Evolutionary conservation across 1,140 invertebrate genomes (phyloP).

Genomic region (Drosophila pruinosa): DNA sequence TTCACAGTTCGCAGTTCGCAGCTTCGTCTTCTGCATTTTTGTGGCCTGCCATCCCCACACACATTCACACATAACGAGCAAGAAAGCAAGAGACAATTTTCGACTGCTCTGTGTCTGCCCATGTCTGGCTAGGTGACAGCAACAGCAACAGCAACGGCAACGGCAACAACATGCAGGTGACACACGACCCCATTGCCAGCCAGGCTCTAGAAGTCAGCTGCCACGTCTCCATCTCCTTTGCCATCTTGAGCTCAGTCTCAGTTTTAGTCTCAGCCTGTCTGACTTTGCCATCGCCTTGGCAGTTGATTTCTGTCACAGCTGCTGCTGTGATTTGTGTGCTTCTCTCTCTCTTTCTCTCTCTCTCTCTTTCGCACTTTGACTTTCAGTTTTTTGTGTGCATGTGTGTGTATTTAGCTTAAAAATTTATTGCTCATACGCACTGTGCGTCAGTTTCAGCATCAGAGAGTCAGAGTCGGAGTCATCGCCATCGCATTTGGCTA

Average conservation of each 20-base stretch:
- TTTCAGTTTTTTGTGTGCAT: conserved; percentile 27
- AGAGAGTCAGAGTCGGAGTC: neutral
- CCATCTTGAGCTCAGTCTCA: neutral
- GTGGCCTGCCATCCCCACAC: conserved; percentile 55
- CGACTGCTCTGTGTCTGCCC: conserved; percentile 4
- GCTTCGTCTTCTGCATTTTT: conserved; percentile 52
- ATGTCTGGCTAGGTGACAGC: conserved; percentile 32
- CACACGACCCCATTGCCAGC: conserved; percentile 13
- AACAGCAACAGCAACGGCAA: conserved; percentile 30
- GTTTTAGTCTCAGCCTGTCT: conserved; percentile 23
- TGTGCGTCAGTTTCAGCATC: conserved; percentile 24
- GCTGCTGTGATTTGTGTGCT: conserved; percentile 60
- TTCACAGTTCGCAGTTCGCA: conserved; percentile 4
- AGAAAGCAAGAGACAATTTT: conserved; percentile 23
- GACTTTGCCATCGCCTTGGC: conserved; percentile 63
- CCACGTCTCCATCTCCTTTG: neutral
- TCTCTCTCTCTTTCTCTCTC: conserved; percentile 2
- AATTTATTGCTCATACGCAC: conserved; percentile 74
- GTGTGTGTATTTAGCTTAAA: conserved; percentile 28
- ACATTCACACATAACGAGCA: conserved; percentile 45
- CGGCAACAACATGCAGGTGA: conserved; percentile 37
- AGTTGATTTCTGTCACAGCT: conserved; percentile 77
- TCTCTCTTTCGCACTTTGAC: conserved; percentile 10
- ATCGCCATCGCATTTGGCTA: conserved; percentile 19
- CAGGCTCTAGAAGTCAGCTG: neutral